Percentiles rank a stretch among this genome's conserved stretches.
These are phyloP conservation scores for Pterocles burchelli DNA, from an alignment of 2,113 vertebrate genomes.

Conservation along the genomic window DNA sequence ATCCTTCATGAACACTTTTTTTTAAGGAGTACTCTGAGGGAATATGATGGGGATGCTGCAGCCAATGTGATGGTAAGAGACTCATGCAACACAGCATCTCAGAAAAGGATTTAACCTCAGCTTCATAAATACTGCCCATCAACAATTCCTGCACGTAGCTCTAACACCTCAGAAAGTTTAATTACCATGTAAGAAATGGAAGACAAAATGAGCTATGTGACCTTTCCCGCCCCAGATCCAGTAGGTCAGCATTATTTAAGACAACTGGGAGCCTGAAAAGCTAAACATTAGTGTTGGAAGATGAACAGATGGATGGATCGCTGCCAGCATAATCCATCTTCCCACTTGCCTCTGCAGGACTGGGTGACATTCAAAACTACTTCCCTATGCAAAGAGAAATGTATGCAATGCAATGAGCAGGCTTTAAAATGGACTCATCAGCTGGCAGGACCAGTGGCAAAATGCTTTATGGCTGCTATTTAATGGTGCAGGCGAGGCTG, in stretches of 20 bases:
- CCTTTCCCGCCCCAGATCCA: constrained; percentile 60
- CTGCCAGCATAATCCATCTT: constrained; percentile 64
- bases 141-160: neutral
- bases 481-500: neutral
- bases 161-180: constrained; percentile 42
- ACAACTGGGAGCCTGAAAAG: constrained; percentile 46
- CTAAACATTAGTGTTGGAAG: constrained; percentile 65
- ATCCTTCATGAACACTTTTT: neutral
- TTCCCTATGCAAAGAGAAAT: constrained; percentile 34
- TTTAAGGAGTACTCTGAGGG: neutral
- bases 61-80: neutral
- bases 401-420: neutral
- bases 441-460: constrained; percentile 4
- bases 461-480: constrained; percentile 19
- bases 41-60: neutral
- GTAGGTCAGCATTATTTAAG: constrained; percentile 70
- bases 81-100: neutral
- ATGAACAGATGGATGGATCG: constrained; percentile 64
- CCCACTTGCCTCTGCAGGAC: constrained; percentile 27
- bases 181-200: constrained; percentile 49
- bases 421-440: constrained; percentile 36
- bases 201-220: constrained; percentile 40
- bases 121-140: neutral
- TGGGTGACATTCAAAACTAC: constrained; percentile 58
- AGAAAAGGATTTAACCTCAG: neutral